Evolutionary conservation across 2,888 invertebrate genomes (phyloP).

Genomic region (Ptychoptera albimana): DNA sequence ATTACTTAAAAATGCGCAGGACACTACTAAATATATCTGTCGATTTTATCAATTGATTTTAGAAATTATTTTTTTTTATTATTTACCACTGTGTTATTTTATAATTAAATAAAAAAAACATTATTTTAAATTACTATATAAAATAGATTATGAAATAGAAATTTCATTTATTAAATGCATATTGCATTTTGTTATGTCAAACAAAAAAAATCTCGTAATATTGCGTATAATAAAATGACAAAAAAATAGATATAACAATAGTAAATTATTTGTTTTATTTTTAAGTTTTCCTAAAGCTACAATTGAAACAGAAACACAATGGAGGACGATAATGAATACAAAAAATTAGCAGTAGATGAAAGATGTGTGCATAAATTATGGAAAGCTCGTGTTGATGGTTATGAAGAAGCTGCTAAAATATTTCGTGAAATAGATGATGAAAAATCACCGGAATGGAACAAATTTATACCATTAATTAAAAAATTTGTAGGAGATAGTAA

Average conservation of each 20-base stretch:
- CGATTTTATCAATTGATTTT: neutral
- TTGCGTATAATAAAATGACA: neutral
- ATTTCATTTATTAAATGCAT: no score
- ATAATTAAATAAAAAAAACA: no score
- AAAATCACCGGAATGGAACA: conserved; percentile 86
- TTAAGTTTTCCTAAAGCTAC: neutral
- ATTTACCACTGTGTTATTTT: no score
- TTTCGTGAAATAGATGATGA: conserved; percentile 82
- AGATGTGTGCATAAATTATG: conserved; percentile 86
- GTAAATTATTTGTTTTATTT: neutral
- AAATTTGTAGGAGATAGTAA: conserved; percentile 91
- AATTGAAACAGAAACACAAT: conserved; percentile 33
- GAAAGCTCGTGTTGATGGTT: conserved; percentile 90
- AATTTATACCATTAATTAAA: conserved; percentile 78
- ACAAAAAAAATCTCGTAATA: no score
- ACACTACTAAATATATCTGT: neutral
- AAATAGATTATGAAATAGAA: no score
- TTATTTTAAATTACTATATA: no score
- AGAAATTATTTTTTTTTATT: no score
- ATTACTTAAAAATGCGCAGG: conserved; percentile 1
- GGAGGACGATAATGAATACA: conserved; percentile 78
- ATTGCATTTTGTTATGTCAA: no score
- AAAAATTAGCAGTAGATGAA: conserved; percentile 77
- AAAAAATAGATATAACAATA: neutral
- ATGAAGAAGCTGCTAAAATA: conserved; percentile 80